These are phyloP conservation scores for Caenorhabditis virilis DNA, from an alignment of 2,888 invertebrate species.

Conservation along the genomic window DNA sequence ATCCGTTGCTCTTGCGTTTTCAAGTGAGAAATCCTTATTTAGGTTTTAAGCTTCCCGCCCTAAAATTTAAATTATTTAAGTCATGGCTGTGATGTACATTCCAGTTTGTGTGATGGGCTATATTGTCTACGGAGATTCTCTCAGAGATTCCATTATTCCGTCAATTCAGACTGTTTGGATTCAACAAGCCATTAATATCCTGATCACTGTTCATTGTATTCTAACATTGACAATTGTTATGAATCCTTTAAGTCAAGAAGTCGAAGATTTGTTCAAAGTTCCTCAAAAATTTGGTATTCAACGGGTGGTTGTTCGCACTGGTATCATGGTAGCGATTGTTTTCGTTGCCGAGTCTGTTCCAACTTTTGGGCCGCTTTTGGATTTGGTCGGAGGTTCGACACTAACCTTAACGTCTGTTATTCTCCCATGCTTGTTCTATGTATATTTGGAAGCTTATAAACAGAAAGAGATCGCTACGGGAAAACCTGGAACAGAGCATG, in stretches of 20 bases:
- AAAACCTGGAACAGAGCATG: constrained; percentile 25
- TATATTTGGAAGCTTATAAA: constrained; percentile 52
- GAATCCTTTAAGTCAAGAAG: constrained; percentile 65
- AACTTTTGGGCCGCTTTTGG: constrained; percentile 63
- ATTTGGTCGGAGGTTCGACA: constrained; percentile 60
- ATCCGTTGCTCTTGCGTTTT: constrained; percentile 56
- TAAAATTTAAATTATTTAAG: constrained; percentile 39
- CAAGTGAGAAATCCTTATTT: constrained; percentile 37
- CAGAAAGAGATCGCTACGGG: constrained; percentile 39
- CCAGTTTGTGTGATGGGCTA: constrained; percentile 62
- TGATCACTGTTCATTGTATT: constrained; percentile 65
- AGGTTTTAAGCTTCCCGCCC: neutral
- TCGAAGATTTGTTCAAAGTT: constrained; percentile 61
- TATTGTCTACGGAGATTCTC: constrained; percentile 56
- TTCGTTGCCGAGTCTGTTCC: constrained; percentile 66
- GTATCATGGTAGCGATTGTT: constrained; percentile 57
- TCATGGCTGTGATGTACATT: constrained; percentile 60
- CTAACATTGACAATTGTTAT: constrained; percentile 64
- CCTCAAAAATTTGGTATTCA: constrained; percentile 57
- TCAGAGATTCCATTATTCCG: constrained; percentile 59
- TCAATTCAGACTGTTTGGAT: constrained; percentile 55
- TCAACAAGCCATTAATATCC: constrained; percentile 61
- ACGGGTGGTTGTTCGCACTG: constrained; percentile 54
- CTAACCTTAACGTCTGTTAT: constrained; percentile 62
- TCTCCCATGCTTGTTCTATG: constrained; percentile 63